Conservation (phyloP, 2,113 vertebrate genomes). For the Thunnus thynnus region DNA sequence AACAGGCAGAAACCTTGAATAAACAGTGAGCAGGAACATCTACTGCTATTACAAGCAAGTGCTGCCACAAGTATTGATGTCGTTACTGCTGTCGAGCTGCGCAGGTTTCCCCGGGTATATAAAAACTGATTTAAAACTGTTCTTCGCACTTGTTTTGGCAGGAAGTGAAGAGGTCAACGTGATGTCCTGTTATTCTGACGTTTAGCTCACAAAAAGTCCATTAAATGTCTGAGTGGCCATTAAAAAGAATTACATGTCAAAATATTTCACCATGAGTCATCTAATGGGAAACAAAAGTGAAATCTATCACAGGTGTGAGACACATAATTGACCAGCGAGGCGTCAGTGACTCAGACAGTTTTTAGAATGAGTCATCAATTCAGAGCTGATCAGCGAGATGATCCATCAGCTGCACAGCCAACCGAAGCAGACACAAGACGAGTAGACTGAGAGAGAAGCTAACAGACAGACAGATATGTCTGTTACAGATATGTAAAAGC, state of each 20-base stretch:
- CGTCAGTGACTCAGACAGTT: conserved; percentile 32
- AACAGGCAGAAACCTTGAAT: neutral
- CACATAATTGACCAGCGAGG: conserved; percentile 19
- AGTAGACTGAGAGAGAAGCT: neutral
- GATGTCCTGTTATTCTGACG: neutral
- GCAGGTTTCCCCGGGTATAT: too few species aligned
- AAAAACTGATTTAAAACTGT: too few species aligned
- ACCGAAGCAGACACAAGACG: neutral
- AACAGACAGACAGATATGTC: too few species aligned
- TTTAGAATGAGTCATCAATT: conserved; percentile 44
- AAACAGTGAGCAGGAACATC: too few species aligned
- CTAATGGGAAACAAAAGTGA: conserved; percentile 38
- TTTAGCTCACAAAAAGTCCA: neutral
- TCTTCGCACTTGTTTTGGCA: neutral
- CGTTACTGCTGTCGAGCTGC: neutral
- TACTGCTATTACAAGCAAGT: neutral
- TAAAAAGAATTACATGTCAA: conserved; percentile 55
- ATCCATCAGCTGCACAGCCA: conserved; percentile 7
- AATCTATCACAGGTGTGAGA: conserved; percentile 47
- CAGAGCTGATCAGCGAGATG: neutral
- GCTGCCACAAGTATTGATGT: too few species aligned
- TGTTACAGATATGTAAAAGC: too few species aligned
- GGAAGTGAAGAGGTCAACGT: conserved; percentile 7
- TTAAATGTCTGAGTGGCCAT: conserved; percentile 56
- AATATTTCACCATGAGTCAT: conserved; percentile 57